These are phyloP conservation scores for Melanogrammus aeglefinus DNA, from an alignment of 2,797 vertebrate species.

Conservation along the genomic window DNA sequence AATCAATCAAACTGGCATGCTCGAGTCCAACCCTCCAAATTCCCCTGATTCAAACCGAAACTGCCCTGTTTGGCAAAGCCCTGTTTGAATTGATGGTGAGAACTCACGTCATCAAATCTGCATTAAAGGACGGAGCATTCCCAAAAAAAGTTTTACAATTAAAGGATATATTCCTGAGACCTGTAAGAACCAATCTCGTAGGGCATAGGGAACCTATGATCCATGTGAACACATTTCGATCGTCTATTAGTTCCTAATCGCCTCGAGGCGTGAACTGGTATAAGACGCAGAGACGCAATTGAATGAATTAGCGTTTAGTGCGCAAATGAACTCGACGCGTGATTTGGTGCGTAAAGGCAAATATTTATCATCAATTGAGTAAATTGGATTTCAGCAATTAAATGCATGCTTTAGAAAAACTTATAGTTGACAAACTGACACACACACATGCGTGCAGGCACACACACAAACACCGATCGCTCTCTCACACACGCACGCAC, in stretches of 20 bases:
- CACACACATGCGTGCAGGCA: neutral
- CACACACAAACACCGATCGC: neutral
- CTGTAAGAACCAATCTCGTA: too few species aligned
- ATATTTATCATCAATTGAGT: slow-evolving; percentile 12
- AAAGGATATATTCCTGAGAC: slow-evolving; percentile 35
- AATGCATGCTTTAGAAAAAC: slow-evolving; percentile 23
- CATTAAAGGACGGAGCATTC: slow-evolving; percentile 43
- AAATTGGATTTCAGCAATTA: slow-evolving; percentile 32
- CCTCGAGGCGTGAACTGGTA: slow-evolving; percentile 35
- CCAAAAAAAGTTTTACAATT: slow-evolving; percentile 40
- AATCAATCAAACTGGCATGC: too few species aligned
- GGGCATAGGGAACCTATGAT: neutral
- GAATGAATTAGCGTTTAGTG: slow-evolving; percentile 25
- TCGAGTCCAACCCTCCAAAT: too few species aligned
- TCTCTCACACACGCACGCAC: slow-evolving; percentile 18
- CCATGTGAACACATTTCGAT: slow-evolving; percentile 32
- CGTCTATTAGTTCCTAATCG: slow-evolving; percentile 35
- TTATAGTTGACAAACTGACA: slow-evolving; percentile 44
- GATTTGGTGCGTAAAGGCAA: slow-evolving; percentile 10
- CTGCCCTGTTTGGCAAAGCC: too few species aligned
- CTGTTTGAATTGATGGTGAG: too few species aligned
- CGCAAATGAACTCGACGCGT: slow-evolving; percentile 21
- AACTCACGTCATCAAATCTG: too few species aligned
- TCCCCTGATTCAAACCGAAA: too few species aligned
- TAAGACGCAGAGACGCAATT: slow-evolving; percentile 26